Percentiles rank a stretch among this genome's conserved stretches.
Evolutionary conservation across 2,888 invertebrate genomes (phyloP).

Genomic region (Anagyrus pseudococci): DNA sequence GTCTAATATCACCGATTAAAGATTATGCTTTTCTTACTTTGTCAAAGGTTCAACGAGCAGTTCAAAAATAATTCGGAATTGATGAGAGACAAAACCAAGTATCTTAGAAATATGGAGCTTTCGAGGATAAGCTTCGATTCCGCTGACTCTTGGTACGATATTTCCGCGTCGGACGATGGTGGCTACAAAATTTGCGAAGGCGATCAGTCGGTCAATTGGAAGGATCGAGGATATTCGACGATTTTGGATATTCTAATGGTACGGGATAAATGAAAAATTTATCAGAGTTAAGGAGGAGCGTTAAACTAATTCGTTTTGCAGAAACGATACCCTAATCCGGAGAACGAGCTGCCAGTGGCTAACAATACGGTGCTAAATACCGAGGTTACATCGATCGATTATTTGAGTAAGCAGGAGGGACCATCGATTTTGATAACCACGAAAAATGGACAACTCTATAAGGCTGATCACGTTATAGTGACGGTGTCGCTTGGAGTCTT

Average conservation of each 20-base stretch:
- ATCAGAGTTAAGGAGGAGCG: no score
- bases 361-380: slow-evolving; percentile 49
- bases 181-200: slow-evolving; percentile 12
- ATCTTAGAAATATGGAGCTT: slow-evolving; percentile 37
- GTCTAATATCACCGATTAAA: background rate
- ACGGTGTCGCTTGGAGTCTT: slow-evolving; percentile 76
- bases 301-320: background rate
- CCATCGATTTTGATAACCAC: slow-evolving; percentile 53
- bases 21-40: slow-evolving; percentile 1
- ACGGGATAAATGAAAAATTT: background rate
- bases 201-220: slow-evolving; percentile 49
- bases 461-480: slow-evolving; percentile 71
- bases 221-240: slow-evolving; percentile 46
- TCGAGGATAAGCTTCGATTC: slow-evolving; percentile 26
- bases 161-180: background rate
- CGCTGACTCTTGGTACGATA: slow-evolving; percentile 36
- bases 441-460: slow-evolving; percentile 64
- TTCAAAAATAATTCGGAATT: slow-evolving; percentile 40
- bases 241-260: slow-evolving; percentile 55
- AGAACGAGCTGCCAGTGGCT: slow-evolving; percentile 49
- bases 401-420: slow-evolving; percentile 37
- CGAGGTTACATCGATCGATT: slow-evolving; percentile 50
- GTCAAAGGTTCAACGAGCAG: slow-evolving; percentile 36
- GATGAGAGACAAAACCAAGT: slow-evolving; percentile 30
- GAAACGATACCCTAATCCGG: slow-evolving; percentile 45